Percentiles rank a stretch among this genome's conserved stretches.
Conservation (phyloP, 2,797 vertebrate genomes). For the Onychomys torridus region DNA sequence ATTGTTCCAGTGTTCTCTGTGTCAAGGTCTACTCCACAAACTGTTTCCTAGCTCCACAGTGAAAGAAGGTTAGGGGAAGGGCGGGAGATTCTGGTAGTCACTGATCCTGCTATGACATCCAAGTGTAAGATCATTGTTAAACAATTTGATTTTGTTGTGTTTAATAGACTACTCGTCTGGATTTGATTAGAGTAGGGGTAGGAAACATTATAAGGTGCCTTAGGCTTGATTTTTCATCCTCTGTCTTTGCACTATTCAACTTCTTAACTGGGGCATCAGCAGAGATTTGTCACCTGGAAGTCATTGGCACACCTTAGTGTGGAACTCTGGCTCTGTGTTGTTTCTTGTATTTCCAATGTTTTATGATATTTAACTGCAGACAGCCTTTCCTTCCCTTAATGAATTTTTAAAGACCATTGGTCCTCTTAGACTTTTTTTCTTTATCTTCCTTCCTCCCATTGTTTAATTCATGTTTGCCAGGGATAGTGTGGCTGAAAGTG, state of each 20-base stretch:
- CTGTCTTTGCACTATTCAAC: background rate
- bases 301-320: background rate
- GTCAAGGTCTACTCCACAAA: background rate
- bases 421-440: constrained; percentile 23
- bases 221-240: background rate
- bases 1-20: background rate
- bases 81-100: background rate
- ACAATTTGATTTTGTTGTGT: background rate
- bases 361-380: background rate
- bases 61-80: background rate
- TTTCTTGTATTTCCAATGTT: background rate
- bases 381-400: background rate
- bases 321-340: background rate
- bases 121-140: background rate
- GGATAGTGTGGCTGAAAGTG: background rate
- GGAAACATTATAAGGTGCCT: background rate
- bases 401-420: background rate
- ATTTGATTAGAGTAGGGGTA: background rate
- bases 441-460: background rate
- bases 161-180: constrained; percentile 26
- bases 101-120: constrained; percentile 1
- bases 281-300: background rate
- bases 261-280: background rate
- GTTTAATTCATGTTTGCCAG: background rate
- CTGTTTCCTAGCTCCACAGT: background rate